phyloP scores from a whole-genome alignment of 2,888 invertebrate species.

The Perizoma flavofasciatum region DNA sequence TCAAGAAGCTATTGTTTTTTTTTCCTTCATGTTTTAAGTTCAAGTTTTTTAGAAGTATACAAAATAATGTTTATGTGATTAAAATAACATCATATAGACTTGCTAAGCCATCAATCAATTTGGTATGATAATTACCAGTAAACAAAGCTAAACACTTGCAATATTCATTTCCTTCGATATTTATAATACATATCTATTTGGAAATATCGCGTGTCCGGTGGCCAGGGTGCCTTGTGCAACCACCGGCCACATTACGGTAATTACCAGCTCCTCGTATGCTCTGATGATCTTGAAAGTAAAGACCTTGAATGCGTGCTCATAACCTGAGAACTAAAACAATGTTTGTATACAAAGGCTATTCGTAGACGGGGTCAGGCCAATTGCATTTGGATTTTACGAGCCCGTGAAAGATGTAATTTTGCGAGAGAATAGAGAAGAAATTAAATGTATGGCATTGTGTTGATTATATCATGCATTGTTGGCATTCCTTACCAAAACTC shows the following conservation, averaged over 20 bases:
- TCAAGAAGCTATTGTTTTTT: too few species aligned
- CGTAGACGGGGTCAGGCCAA: slow-evolving; percentile 39
- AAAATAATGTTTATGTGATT: not conserved
- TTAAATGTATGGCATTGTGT: slow-evolving; percentile 21
- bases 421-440: slow-evolving; percentile 21
- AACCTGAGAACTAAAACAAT: slow-evolving; percentile 68
- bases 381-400: slow-evolving; percentile 30
- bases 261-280: slow-evolving; percentile 65
- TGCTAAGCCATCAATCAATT: slow-evolving; percentile 10
- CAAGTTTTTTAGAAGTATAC: too few species aligned
- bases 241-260: slow-evolving; percentile 70
- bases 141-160: slow-evolving; percentile 48
- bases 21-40: too few species aligned
- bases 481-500: not conserved
- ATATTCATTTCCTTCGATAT: slow-evolving; percentile 52
- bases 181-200: slow-evolving; percentile 48
- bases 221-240: slow-evolving; percentile 63
- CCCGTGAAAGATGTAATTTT: slow-evolving; percentile 29
- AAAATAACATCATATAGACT: not conserved
- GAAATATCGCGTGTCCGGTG: slow-evolving; percentile 63
- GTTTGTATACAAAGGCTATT: slow-evolving; percentile 66
- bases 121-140: slow-evolving; percentile 27
- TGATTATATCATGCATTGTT: slow-evolving; percentile 8
- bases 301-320: slow-evolving; percentile 69
- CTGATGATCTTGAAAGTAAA: slow-evolving; percentile 83